Conservation (phyloP, 2,888 invertebrate genomes). For the Stenurella melanura region DNA sequence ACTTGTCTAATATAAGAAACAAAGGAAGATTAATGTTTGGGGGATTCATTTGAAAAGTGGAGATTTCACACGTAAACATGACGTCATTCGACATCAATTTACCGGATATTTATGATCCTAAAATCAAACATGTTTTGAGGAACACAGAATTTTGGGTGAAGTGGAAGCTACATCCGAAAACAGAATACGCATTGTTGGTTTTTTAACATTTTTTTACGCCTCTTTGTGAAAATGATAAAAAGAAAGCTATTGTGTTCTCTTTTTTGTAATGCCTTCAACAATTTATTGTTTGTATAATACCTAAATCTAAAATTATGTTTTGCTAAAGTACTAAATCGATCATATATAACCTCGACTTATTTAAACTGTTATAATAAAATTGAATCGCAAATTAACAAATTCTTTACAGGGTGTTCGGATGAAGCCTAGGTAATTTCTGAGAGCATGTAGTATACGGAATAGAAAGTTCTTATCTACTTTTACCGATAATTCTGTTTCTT, state of each 20-base stretch:
- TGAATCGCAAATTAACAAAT: background rate
- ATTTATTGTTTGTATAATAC: background rate
- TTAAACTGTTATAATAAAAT: background rate
- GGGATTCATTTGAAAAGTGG: conserved; percentile 34
- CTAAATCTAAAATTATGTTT: background rate
- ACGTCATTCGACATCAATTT: conserved; percentile 39
- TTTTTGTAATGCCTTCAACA: background rate
- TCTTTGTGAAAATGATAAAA: conserved; percentile 1
- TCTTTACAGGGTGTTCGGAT: too few relatives aligned
- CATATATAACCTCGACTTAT: background rate
- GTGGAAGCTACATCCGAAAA: conserved; percentile 22
- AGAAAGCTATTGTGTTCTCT: conserved; percentile 12
- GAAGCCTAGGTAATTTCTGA: background rate
- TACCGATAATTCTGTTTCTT: too few relatives aligned
- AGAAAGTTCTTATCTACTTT: too few relatives aligned
- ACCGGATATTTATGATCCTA: conserved; percentile 30
- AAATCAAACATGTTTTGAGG: conserved; percentile 21
- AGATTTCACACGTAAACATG: conserved; percentile 40
- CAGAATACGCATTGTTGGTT: conserved; percentile 12
- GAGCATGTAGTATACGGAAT: too few relatives aligned
- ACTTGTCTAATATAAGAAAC: conserved; percentile 43
- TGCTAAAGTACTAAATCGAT: background rate
- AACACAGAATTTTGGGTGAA: conserved; percentile 21
- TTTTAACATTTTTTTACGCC: conserved; percentile 11
- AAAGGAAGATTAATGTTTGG: conserved; percentile 43